Evolutionary conservation across 2,113 vertebrate genomes (phyloP).

Genomic region (Fulica atra): DNA sequence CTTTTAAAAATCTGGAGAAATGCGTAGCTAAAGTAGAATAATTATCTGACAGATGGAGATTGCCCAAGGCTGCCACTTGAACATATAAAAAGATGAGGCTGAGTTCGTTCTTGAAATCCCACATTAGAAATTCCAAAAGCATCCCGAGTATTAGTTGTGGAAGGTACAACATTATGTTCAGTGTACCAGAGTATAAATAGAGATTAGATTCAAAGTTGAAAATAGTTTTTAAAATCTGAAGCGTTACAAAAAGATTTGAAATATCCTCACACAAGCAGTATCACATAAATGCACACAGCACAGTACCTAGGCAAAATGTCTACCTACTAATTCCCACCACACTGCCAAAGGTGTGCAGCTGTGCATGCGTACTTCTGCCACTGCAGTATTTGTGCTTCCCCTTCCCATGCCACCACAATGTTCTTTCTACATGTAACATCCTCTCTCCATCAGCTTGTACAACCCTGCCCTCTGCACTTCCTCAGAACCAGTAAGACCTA

Average conservation of each 20-base stretch:
- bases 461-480: not conserved
- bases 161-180: constrained; percentile 37
- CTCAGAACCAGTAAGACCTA: not conserved
- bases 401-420: not conserved
- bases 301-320: not conserved
- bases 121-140: constrained; percentile 48
- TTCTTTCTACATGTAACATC: not conserved
- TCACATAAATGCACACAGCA: not conserved
- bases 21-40: constrained; percentile 54
- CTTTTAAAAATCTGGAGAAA: constrained; percentile 60
- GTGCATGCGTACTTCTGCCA: not conserved
- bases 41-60: constrained; percentile 69
- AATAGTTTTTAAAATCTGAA: not conserved
- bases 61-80: constrained; percentile 61
- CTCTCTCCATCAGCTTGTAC: not conserved
- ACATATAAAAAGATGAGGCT: constrained; percentile 45
- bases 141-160: constrained; percentile 15
- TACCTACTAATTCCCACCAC: not conserved
- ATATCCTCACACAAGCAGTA: not conserved
- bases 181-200: not conserved
- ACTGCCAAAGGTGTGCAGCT: not conserved
- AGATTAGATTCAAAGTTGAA: constrained; percentile 6
- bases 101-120: constrained; percentile 30
- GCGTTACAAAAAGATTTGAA: not conserved
- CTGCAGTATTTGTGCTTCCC: not conserved